Base-by-base conservation (phyloP, 2,113 vertebrate species). In the Leucopsar rothschildi region DNA sequence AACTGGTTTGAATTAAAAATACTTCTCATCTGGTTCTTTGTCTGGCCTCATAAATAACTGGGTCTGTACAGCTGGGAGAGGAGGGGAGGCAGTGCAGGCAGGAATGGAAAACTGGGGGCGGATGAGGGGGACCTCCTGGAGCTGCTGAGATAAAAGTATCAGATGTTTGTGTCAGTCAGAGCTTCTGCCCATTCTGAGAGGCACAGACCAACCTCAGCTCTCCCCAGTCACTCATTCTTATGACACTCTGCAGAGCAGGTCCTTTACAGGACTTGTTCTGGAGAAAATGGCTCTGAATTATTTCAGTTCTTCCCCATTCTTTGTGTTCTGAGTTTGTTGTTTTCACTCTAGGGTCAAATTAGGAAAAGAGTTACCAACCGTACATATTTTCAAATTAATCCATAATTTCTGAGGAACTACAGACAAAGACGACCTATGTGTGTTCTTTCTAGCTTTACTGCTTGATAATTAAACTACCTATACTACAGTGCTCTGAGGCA, bases 1-100 rank as follows among this genome's bases (percentile, higher is more conserved):
- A 77, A 22, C 82, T 93, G 96, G 82, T 92, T 95, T 92, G 88
- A 92, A 95, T 94, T 95, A 96, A 72, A 91, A 92, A 20, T 64
- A 11, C 29, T 93, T 77, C 81, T 92, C 81, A 90, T 93, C 47
- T 91, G 84, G 64, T 91, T 91, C 82, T 89, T 95, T 5, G 6
- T 94, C 92, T 96, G 81, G 87, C 61, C 57, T 87, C 69, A 29
- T 87, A 87, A 96, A 91, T 79, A 66, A 71, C 23, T 63, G 39
- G 33, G 21, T 79, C 87, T 92, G 78, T 84, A 60, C 69, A 89
- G 60, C 90, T 82, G 87, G 77, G 44, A 90, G 64, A 91, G 59
- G 75, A 92, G 42, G 42, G 42, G 21, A 83, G 80, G 25, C 57
- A 80, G 49, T 40, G n/a, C 57, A 68, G 44, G 66, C 64, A 57